Conservation (phyloP, 2,113 vertebrate species). For the Neolamprologus variostigma region DNA sequence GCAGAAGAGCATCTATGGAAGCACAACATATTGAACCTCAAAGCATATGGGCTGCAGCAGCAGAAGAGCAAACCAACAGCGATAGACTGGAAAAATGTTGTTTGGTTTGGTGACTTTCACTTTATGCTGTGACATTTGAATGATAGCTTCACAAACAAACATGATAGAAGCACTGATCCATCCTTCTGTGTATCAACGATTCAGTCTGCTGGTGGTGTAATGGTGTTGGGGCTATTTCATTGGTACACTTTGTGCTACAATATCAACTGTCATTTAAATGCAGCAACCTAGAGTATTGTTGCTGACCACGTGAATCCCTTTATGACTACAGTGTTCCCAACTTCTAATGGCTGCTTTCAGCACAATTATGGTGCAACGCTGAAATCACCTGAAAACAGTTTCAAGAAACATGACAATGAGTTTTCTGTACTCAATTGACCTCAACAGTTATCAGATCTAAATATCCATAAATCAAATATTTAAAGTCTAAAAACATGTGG, state of each 20-base stretch:
- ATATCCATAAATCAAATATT: background rate
- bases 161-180: background rate
- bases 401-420: background rate
- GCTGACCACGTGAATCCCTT: background rate
- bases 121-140: background rate
- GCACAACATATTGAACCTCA: background rate
- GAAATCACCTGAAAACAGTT: background rate
- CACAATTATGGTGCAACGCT: background rate
- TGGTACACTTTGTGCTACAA: background rate
- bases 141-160: background rate
- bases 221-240: background rate
- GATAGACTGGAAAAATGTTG: background rate
- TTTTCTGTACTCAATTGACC: background rate
- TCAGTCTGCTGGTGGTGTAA: background rate
- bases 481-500: background rate
- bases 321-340: background rate
- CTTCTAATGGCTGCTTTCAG: background rate
- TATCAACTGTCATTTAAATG: background rate
- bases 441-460: background rate
- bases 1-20: background rate
- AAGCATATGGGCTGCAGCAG: background rate
- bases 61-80: background rate
- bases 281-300: background rate
- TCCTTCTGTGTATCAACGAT: background rate
- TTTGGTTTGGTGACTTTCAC: background rate